phyloP scores from a whole-genome alignment of 2,113 vertebrate species.

The Chaenogobius annularis region DNA sequence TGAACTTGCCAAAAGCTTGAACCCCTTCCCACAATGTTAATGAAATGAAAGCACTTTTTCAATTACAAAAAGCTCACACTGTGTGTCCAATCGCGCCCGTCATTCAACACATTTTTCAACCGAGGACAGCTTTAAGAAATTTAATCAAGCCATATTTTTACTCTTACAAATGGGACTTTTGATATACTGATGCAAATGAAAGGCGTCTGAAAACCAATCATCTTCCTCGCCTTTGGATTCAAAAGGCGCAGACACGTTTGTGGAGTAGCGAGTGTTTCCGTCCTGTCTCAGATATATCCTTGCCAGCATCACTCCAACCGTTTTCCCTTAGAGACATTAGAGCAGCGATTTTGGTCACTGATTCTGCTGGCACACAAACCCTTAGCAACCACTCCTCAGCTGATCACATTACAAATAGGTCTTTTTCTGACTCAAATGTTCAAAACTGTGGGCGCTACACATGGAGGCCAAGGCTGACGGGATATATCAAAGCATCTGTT shows the following conservation, averaged over 20 bases:
- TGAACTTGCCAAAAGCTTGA: constrained; percentile 8
- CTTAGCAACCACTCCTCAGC: constrained; percentile 46
- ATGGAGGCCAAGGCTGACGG: constrained; percentile 56
- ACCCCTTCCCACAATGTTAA: constrained; percentile 1
- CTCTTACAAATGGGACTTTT: constrained; percentile 32
- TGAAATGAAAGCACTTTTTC: constrained; percentile 17
- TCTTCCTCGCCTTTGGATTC: constrained; percentile 37
- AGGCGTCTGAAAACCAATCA: constrained; percentile 24
- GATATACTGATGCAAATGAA: constrained; percentile 41
- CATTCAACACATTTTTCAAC: constrained; percentile 27
- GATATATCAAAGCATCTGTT: constrained; percentile 71
- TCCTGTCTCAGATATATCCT: constrained; percentile 23
- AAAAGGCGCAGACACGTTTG: constrained; percentile 34
- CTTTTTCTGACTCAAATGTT: constrained; percentile 54
- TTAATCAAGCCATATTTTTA: constrained; percentile 24
- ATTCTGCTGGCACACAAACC: constrained; percentile 53
- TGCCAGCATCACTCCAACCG: constrained; percentile 24
- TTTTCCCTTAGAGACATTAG: constrained; percentile 46
- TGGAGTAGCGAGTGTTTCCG: constrained; percentile 22
- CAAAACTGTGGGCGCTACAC: constrained; percentile 51
- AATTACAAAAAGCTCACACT: constrained; percentile 28
- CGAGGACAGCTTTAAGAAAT: constrained; percentile 17
- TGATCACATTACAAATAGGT: constrained; percentile 72
- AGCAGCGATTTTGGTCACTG: constrained; percentile 49
- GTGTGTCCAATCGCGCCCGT: constrained; percentile 26